A percentile compares a stretch with the other conserved stretches of the same genome.
Evolutionary conservation across 2,888 invertebrate species (phyloP).

Genomic region (Seira musarum): DNA sequence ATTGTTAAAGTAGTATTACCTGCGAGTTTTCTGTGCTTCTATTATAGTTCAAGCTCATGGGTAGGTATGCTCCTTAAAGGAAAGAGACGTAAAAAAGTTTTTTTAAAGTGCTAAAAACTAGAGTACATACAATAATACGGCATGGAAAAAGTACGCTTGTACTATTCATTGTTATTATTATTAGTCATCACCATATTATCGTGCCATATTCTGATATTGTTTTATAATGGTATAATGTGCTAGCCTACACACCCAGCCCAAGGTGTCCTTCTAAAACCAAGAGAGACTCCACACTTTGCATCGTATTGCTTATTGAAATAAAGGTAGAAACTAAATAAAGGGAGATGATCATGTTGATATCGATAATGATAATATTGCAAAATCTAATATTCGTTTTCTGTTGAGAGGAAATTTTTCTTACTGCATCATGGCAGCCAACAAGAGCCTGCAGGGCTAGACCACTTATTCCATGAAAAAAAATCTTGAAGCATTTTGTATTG

Average conservation of each 20-base stretch:
- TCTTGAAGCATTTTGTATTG: neutral
- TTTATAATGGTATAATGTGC: slow-evolving; percentile 41
- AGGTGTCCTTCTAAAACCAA: slow-evolving; percentile 51
- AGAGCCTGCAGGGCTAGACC: slow-evolving; percentile 40
- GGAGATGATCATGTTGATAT: neutral
- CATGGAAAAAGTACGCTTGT: slow-evolving; percentile 8
- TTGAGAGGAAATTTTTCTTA: neutral
- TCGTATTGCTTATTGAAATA: neutral
- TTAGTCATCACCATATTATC: too few species aligned
- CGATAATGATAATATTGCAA: slow-evolving; percentile 12
- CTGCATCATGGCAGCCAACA: neutral
- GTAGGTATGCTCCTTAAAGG: neutral
- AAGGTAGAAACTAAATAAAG: neutral
- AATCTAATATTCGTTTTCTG: neutral
- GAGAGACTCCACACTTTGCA: slow-evolving; percentile 27
- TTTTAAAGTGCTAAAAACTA: slow-evolving; percentile 50
- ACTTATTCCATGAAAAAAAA: slow-evolving; percentile 17
- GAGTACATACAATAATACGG: slow-evolving; percentile 34
- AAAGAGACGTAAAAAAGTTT: too few species aligned
- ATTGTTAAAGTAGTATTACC: too few species aligned
- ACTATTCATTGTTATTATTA: too few species aligned
- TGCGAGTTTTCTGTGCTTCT: too few species aligned
- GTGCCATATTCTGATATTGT: slow-evolving; percentile 33
- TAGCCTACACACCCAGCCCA: slow-evolving; percentile 50
- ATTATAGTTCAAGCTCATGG: too few species aligned